A percentile compares a stretch with the other conserved stretches of the same genome.
Evolutionary conservation across 2,888 invertebrate species (phyloP).

Genomic region (Eustalomyia histrio): DNA sequence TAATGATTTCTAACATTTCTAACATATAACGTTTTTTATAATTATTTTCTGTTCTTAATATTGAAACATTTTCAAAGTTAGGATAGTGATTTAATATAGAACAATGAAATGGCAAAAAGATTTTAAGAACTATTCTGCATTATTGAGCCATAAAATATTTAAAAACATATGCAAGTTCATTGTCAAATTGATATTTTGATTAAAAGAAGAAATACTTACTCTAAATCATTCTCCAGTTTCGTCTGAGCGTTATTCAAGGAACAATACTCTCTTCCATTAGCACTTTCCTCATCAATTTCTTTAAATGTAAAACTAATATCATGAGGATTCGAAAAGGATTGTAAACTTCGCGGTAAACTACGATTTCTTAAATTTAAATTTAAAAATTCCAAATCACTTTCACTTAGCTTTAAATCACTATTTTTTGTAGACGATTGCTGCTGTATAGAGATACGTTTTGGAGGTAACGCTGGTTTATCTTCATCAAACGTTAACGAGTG

Average conservation of each 20-base stretch:
- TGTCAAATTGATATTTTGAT: not conserved
- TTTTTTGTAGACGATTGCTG: not conserved
- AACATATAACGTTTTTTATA: too few relatives aligned
- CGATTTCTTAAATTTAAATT: conserved; percentile 77
- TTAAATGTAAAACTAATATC: conserved; percentile 79
- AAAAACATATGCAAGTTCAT: too few relatives aligned
- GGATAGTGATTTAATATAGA: too few relatives aligned
- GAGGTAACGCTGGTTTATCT: conserved; percentile 73
- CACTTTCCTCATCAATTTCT: conserved; percentile 70
- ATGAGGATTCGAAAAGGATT: conserved; percentile 73
- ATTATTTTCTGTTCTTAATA: too few relatives aligned
- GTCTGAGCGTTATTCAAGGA: not conserved
- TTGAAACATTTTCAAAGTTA: too few relatives aligned
- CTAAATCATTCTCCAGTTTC: conserved; percentile 27
- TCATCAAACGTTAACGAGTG: conserved; percentile 48
- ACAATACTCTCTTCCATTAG: conserved; percentile 10
- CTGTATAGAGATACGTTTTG: conserved; percentile 68
- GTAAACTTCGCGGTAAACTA: conserved; percentile 76
- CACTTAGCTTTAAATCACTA: conserved; percentile 74
- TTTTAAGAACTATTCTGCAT: too few relatives aligned
- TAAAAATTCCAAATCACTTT: conserved; percentile 78
- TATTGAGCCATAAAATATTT: too few relatives aligned
- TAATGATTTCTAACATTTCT: too few relatives aligned
- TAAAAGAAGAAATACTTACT: conserved; percentile 51
- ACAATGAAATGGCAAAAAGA: too few relatives aligned